These are phyloP conservation scores for Triplophysa dalaica DNA, from an alignment of 2,113 vertebrate species.

Conservation along the genomic window DNA sequence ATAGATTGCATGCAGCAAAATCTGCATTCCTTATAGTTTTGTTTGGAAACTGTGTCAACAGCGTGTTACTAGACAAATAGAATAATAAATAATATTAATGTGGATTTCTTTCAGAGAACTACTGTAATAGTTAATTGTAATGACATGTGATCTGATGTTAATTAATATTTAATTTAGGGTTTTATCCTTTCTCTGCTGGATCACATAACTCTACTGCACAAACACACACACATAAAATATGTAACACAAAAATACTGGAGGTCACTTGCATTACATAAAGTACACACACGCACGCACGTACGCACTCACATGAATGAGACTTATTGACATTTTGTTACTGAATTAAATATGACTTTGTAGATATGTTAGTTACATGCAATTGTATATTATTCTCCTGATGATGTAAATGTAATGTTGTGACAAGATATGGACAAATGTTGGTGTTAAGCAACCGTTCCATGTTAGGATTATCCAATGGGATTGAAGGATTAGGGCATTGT, in stretches of 20 bases:
- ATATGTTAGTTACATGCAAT: neutral
- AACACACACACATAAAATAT: slow-evolving; percentile 41
- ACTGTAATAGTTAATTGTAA: neutral
- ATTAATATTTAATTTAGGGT: slow-evolving; percentile 48
- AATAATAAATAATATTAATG: neutral
- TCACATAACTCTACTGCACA: slow-evolving; percentile 30
- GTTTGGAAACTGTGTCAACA: neutral
- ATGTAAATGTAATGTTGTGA: neutral
- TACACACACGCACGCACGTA: neutral
- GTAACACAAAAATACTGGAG: neutral
- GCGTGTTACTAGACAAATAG: neutral
- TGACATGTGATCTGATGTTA: slow-evolving; percentile 27
- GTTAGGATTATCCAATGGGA: slow-evolving; percentile 72
- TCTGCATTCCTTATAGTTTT: neutral
- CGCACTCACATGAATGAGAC: neutral
- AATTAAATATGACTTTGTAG: neutral
- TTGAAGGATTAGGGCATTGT: slow-evolving; percentile 75
- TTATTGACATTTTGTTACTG: neutral
- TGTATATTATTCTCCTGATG: neutral
- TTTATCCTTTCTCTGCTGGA: slow-evolving; percentile 41
- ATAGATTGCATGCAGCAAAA: neutral
- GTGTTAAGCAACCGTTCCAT: slow-evolving; percentile 63
- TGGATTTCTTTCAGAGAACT: neutral
- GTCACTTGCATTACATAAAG: neutral
- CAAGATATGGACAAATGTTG: slow-evolving; percentile 1